phyloP scores from a whole-genome alignment of 2,797 vertebrate species.

The Gobio occitaniae region DNA sequence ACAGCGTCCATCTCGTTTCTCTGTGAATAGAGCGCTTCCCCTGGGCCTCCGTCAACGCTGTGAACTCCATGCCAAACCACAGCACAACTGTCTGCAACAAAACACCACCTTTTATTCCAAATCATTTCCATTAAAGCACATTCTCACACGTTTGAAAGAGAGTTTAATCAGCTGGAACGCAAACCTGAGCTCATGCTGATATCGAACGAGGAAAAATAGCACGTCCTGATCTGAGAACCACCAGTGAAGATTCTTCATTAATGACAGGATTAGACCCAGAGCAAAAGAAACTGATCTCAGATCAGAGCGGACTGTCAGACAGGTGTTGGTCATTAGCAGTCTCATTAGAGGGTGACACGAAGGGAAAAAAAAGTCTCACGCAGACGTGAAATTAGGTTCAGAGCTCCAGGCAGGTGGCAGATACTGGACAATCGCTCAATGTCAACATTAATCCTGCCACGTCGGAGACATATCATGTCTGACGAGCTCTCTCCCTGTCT shows the following conservation, averaged over 20 bases:
- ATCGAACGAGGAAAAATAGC: neutral
- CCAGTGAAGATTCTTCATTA: neutral
- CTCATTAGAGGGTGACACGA: slow-evolving; percentile 45
- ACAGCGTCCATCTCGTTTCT: neutral
- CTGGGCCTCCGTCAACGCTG: slow-evolving; percentile 24
- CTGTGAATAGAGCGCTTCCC: slow-evolving; percentile 28
- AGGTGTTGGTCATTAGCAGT: slow-evolving; percentile 59
- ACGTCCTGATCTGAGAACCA: slow-evolving; percentile 12
- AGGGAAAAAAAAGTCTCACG: slow-evolving; percentile 18
- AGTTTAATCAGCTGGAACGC: slow-evolving; percentile 45
- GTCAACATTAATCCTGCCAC: slow-evolving; percentile 49
- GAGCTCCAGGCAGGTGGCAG: slow-evolving; percentile 45
- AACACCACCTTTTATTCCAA: slow-evolving; percentile 55
- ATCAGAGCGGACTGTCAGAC: slow-evolving; percentile 51
- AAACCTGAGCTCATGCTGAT: slow-evolving; percentile 31
- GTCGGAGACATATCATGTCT: slow-evolving; percentile 11
- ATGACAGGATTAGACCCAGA: neutral
- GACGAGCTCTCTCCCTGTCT: slow-evolving; percentile 14
- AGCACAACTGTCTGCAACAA: slow-evolving; percentile 56
- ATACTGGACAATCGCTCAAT: slow-evolving; percentile 36
- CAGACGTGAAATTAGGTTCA: slow-evolving; percentile 17
- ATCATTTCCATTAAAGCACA: slow-evolving; percentile 58
- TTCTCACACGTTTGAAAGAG: slow-evolving; percentile 44
- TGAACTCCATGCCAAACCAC: slow-evolving; percentile 41
- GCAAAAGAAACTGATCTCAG: slow-evolving; percentile 15